These are phyloP conservation scores for Lacanobia wlatinum DNA, from an alignment of 2,888 invertebrate species.

Conservation along the genomic window DNA sequence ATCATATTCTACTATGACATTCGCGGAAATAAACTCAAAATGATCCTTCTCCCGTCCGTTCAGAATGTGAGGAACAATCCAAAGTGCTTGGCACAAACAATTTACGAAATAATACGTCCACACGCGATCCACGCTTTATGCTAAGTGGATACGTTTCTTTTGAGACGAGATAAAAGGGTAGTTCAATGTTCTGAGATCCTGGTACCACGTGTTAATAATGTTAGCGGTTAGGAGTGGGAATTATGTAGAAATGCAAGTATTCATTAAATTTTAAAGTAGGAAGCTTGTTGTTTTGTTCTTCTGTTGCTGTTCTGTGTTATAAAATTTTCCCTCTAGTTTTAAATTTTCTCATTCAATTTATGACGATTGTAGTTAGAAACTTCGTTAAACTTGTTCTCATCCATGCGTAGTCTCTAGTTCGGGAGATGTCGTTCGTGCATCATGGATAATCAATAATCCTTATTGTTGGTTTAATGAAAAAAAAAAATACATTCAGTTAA, in stretches of 20 bases:
- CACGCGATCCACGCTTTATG: constrained; percentile 58
- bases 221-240: constrained; percentile 20
- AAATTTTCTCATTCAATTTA: too few species aligned
- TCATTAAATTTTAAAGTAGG: not conserved
- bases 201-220: constrained; percentile 18
- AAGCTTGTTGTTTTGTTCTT: not conserved
- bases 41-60: not conserved
- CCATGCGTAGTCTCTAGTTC: too few species aligned
- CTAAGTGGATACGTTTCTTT: constrained; percentile 59
- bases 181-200: constrained; percentile 21
- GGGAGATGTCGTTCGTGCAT: too few species aligned
- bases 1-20: not conserved
- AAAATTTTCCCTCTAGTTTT: too few species aligned
- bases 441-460: too few species aligned
- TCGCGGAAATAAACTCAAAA: not conserved
- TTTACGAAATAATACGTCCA: constrained; percentile 54
- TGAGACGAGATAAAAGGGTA: constrained; percentile 54
- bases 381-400: too few species aligned
- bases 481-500: too few species aligned
- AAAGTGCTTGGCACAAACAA: constrained; percentile 40
- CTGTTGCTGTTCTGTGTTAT: too few species aligned
- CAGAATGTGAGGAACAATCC: constrained; percentile 16
- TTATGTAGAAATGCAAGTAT: not conserved
- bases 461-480: too few species aligned
- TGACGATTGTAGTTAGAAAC: too few species aligned